Evolutionary conservation across 1,140 invertebrate genomes (phyloP).

Genomic region (Andrena cerasifolii): DNA sequence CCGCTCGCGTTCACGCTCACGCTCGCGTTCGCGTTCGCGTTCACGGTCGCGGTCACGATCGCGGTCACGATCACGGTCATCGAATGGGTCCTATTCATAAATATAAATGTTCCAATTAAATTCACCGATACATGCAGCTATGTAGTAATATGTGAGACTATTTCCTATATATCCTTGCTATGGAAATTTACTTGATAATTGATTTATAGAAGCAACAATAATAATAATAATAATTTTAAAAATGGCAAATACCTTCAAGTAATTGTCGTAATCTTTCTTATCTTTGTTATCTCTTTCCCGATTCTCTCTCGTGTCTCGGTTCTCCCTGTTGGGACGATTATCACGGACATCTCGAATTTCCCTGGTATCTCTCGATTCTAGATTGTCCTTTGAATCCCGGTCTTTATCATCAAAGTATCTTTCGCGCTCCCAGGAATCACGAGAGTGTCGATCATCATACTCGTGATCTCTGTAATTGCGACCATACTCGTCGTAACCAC

Average conservation of each 20-base stretch:
- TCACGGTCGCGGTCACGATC: constrained; percentile 71
- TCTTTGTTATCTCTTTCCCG: constrained; percentile 74
- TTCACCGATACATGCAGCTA: not conserved
- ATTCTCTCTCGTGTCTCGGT: constrained; percentile 62
- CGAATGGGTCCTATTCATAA: constrained; percentile 80
- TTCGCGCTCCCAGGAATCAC: constrained; percentile 77
- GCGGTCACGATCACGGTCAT: constrained; percentile 75
- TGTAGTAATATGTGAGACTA: no score
- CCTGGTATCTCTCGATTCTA: constrained; percentile 58
- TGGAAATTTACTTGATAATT: not conserved
- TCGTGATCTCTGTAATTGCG: constrained; percentile 78
- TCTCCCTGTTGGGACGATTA: constrained; percentile 63
- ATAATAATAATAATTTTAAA: no score
- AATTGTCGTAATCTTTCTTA: constrained; percentile 78
- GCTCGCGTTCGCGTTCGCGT: constrained; percentile 71
- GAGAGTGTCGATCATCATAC: constrained; percentile 77
- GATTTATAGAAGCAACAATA: constrained; percentile 3
- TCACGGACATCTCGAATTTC: constrained; percentile 69
- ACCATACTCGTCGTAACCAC: constrained; percentile 76
- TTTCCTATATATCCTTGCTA: no score
- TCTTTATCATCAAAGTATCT: constrained; percentile 77
- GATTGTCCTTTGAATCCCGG: constrained; percentile 58
- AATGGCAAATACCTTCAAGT: constrained; percentile 71
- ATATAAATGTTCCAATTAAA: constrained; percentile 10
- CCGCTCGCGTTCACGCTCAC: constrained; percentile 71